Evolutionary conservation across 2,888 invertebrate genomes (phyloP).

Genomic region (Axea sp.): DNA sequence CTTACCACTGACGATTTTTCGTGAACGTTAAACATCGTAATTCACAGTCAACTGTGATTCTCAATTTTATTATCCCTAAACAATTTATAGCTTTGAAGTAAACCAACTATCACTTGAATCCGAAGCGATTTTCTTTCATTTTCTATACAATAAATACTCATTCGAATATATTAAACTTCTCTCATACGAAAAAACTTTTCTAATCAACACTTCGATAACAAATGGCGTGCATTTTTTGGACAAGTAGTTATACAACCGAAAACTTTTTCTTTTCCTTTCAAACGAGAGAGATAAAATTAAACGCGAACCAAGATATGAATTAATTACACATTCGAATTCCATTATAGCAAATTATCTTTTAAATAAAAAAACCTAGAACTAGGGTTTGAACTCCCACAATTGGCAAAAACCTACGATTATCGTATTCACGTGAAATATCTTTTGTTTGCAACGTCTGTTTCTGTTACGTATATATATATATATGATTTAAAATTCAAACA

Average conservation of each 20-base stretch:
- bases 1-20: slow-evolving; percentile 16
- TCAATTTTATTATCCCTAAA: slow-evolving; percentile 32
- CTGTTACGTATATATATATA: too few relatives aligned
- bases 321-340: too few relatives aligned
- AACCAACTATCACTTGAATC: slow-evolving; percentile 8
- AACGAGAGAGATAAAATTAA: too few relatives aligned
- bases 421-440: not conserved
- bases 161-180: slow-evolving; percentile 4
- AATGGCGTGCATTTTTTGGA: too few relatives aligned
- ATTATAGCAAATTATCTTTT: too few relatives aligned
- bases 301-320: too few relatives aligned
- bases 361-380: too few relatives aligned
- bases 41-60: slow-evolving; percentile 14
- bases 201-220: slow-evolving; percentile 3
- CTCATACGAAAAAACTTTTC: not conserved
- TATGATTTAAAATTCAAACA: slow-evolving; percentile 9
- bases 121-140: slow-evolving; percentile 14
- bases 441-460: not conserved
- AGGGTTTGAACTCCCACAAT: too few relatives aligned
- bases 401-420: too few relatives aligned
- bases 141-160: slow-evolving; percentile 16
- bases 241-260: too few relatives aligned
- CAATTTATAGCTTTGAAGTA: slow-evolving; percentile 8
- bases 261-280: too few relatives aligned
- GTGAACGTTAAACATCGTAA: slow-evolving; percentile 16